Percentiles rank a stretch among this genome's conserved stretches.
Conservation (phyloP, 2,888 invertebrate species). For the Parnassius glacialis region DNA sequence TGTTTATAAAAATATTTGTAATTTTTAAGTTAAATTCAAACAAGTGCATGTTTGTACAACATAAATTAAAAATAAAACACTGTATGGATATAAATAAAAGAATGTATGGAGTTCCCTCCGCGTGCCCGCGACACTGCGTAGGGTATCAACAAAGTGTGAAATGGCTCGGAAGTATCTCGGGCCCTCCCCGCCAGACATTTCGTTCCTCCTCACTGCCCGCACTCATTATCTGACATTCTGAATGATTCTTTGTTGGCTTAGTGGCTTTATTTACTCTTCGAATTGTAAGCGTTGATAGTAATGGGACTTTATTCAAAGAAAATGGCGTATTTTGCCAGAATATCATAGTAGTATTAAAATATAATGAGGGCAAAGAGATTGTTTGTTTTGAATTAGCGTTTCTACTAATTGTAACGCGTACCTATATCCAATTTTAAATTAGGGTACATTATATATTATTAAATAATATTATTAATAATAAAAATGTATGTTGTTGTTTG, state of each 20-base stretch:
- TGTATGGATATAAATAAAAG: slow-evolving; percentile 8
- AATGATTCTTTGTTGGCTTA: slow-evolving; percentile 68
- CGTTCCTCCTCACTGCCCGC: slow-evolving; percentile 71
- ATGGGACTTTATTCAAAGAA: slow-evolving; percentile 16
- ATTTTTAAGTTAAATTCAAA: slow-evolving; percentile 1
- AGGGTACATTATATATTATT: too few species aligned
- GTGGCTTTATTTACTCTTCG: slow-evolving; percentile 71
- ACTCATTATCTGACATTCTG: slow-evolving; percentile 73
- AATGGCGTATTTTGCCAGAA: slow-evolving; percentile 2
- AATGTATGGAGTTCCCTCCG: slow-evolving; percentile 37
- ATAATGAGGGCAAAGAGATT: background rate
- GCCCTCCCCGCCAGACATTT: slow-evolving; percentile 65
- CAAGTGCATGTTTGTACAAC: slow-evolving; percentile 5
- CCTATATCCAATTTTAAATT: too few species aligned
- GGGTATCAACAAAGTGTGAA: slow-evolving; percentile 74
- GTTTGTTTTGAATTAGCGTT: background rate
- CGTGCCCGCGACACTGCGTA: slow-evolving; percentile 63
- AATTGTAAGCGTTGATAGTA: slow-evolving; percentile 27
- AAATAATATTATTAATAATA: too few species aligned
- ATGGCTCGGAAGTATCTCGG: slow-evolving; percentile 76
- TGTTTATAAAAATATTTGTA: too few species aligned
- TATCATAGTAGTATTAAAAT: background rate
- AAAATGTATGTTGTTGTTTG: too few species aligned
- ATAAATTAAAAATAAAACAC: slow-evolving; percentile 29
- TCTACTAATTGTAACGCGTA: background rate